phyloP scores from a whole-genome alignment of 2,888 invertebrate genomes.

The Machimus atricapillus region DNA sequence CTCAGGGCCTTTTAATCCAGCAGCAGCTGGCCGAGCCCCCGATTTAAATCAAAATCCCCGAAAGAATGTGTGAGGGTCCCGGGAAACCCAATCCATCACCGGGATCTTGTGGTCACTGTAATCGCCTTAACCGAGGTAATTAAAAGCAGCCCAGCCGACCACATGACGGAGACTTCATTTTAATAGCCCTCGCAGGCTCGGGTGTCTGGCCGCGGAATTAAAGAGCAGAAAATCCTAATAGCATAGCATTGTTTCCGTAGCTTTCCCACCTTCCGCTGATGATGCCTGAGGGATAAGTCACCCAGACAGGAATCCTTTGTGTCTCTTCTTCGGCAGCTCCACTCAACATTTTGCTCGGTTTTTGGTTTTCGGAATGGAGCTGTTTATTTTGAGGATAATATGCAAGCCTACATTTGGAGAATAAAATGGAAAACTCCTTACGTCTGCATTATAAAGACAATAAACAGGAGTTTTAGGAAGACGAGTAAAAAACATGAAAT shows the following conservation, averaged over 20 bases:
- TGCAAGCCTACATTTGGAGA: neutral
- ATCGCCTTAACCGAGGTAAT: slow-evolving; percentile 12
- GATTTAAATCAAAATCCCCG: neutral
- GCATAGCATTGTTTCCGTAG: neutral
- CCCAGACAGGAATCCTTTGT: neutral
- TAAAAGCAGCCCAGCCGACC: neutral
- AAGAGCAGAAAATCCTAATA: neutral
- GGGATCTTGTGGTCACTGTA: neutral
- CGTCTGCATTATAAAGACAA: neutral
- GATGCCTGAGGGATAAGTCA: neutral
- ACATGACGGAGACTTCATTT: neutral
- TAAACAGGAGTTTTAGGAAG: neutral
- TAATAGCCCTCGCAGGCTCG: neutral
- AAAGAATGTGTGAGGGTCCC: neutral
- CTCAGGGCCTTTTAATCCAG: neutral
- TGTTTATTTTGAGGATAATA: neutral
- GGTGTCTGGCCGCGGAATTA: neutral
- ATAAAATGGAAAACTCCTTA: neutral
- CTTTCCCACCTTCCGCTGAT: neutral
- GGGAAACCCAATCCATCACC: neutral
- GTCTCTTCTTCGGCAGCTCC: neutral
- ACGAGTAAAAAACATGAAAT: neutral
- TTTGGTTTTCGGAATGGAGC: neutral
- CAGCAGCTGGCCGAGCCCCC: neutral
- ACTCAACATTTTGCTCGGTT: neutral